A percentile compares a stretch with the other conserved stretches of the same genome.
These are phyloP conservation scores for Dasyurus viverrinus DNA, from an alignment of 2,113 vertebrate genomes.

Conservation along the genomic window DNA sequence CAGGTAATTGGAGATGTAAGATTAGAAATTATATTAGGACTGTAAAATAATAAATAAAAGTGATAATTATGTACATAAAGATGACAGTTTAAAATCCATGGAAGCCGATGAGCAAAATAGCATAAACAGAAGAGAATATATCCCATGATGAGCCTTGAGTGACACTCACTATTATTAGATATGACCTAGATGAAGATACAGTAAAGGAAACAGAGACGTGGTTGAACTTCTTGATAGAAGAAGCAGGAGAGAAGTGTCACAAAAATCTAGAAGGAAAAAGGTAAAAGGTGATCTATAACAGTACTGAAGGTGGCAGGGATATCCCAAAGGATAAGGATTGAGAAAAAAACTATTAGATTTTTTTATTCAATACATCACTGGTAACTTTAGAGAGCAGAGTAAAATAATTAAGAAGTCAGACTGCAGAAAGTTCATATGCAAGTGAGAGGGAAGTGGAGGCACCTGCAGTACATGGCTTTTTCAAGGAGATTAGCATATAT, in stretches of 20 bases:
- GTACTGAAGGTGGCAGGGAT: neutral
- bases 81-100: neutral
- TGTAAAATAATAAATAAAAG: neutral
- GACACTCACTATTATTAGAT: neutral
- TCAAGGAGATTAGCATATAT: neutral
- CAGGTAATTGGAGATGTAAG: neutral
- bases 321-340: neutral
- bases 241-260: neutral
- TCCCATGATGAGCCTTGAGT: neutral
- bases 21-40: neutral
- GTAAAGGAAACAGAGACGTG: neutral
- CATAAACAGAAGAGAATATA: neutral
- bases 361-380: neutral
- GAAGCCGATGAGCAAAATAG: neutral
- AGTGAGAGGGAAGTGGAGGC: neutral
- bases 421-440: neutral
- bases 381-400: neutral
- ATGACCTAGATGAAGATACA: neutral
- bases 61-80: neutral
- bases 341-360: neutral
- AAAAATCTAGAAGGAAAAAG: neutral
- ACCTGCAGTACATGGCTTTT: neutral
- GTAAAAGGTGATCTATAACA: neutral
- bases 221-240: neutral
- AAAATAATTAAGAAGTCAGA: neutral